phyloP scores from a whole-genome alignment of 2,888 invertebrate species.

The Xanthia icteritia region DNA sequence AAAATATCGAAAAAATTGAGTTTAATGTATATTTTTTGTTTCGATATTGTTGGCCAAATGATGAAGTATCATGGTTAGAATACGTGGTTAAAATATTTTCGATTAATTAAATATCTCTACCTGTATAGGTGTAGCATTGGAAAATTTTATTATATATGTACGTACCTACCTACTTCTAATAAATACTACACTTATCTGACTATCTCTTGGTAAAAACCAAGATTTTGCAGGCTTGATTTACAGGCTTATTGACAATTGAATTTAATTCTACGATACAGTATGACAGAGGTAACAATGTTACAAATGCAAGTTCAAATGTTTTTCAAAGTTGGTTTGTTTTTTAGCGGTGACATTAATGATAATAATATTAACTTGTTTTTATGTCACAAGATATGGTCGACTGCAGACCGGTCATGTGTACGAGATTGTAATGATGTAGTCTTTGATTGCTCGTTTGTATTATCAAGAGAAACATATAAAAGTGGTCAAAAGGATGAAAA shows the following conservation, averaged over 20 bases:
- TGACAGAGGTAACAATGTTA: background rate
- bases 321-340: conserved; percentile 9
- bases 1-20: no score
- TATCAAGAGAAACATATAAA: conserved; percentile 1
- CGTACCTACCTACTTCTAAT: background rate
- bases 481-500: background rate
- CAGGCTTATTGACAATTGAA: background rate
- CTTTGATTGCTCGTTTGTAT: conserved; percentile 7
- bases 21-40: no score
- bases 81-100: no score
- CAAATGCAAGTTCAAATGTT: conserved; percentile 8
- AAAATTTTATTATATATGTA: no score
- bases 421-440: conserved; percentile 18
- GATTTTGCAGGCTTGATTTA: conserved; percentile 19
- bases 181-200: conserved; percentile 1
- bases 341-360: conserved; percentile 7
- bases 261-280: background rate
- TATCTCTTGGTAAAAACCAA: conserved; percentile 7
- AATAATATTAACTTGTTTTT: conserved; percentile 18
- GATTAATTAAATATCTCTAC: no score
- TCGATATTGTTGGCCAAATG: no score
- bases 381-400: conserved; percentile 27
- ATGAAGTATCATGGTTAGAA: no score
- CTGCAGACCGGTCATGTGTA: conserved; percentile 9
- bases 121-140: no score